A percentile compares a stretch with the other conserved stretches of the same genome.
Conservation (phyloP, 1,140 invertebrate species). For the Anadara kagoshimensis region DNA sequence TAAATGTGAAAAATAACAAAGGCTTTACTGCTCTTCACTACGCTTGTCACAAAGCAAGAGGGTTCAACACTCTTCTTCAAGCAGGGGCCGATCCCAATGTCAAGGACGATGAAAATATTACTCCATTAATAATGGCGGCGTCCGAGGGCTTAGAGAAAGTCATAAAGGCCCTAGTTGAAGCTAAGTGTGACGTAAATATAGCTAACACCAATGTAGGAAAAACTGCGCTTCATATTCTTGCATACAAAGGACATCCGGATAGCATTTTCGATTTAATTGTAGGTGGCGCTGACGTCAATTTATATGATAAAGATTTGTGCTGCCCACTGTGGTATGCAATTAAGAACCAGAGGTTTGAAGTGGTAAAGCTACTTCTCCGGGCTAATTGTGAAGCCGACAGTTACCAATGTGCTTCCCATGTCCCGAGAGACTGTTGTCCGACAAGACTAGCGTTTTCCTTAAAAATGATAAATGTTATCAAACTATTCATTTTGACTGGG, state of each 20-base stretch:
- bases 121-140: constrained; percentile 64
- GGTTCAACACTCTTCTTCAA: constrained; percentile 51
- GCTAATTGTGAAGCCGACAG: constrained; percentile 58
- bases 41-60: constrained; percentile 55
- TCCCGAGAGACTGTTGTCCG: constrained; percentile 47
- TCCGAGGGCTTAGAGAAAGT: constrained; percentile 66
- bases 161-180: constrained; percentile 47
- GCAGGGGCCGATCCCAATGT: constrained; percentile 64
- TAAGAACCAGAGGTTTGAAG: constrained; percentile 50
- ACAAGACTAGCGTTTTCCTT: constrained; percentile 43
- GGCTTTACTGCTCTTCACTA: constrained; percentile 67
- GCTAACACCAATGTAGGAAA: constrained; percentile 44
- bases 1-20: constrained; percentile 53
- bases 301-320: constrained; percentile 44
- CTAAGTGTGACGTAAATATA: constrained; percentile 61
- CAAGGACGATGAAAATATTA: constrained; percentile 57
- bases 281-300: constrained; percentile 57
- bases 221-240: constrained; percentile 63
- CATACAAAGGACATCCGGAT: constrained; percentile 65
- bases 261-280: constrained; percentile 57
- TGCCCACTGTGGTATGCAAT: constrained; percentile 65
- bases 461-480: constrained; percentile 42
- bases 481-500: constrained; percentile 60
- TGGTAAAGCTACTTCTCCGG: constrained; percentile 56
- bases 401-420: constrained; percentile 43